Conservation (phyloP, 2,888 invertebrate genomes). For the Timema cristinae region DNA sequence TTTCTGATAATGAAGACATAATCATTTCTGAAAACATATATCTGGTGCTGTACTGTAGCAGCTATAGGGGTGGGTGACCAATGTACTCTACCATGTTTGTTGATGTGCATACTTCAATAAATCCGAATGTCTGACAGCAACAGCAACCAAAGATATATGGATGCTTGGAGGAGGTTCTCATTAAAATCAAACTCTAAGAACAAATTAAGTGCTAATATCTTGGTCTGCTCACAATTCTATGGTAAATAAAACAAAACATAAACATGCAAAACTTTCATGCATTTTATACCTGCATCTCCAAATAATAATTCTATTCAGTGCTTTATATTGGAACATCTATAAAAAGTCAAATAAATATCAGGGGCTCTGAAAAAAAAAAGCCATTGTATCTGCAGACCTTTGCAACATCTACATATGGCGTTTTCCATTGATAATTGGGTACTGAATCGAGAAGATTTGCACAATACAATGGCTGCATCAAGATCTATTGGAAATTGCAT, state of each 20-base stretch:
- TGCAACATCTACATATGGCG: background rate
- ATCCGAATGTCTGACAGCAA: background rate
- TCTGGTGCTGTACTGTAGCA: background rate
- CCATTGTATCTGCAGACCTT: no score
- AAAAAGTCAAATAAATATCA: background rate
- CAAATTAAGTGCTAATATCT: background rate
- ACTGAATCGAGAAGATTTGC: background rate
- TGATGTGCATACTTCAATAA: background rate
- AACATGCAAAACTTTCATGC: background rate
- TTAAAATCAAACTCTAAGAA: background rate
- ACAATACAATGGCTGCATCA: background rate
- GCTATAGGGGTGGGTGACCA: background rate
- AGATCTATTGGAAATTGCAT: background rate
- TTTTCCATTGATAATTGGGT: background rate
- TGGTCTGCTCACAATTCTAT: constrained; percentile 2
- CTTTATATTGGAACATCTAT: background rate
- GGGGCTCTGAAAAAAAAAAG: background rate
- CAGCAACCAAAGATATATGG: background rate
- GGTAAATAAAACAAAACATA: background rate
- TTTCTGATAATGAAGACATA: background rate
- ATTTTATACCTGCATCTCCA: background rate
- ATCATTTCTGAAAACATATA: background rate
- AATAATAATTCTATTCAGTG: background rate
- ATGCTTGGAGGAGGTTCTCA: background rate
- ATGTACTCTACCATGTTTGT: background rate